Evolutionary conservation across 2,797 vertebrate species (phyloP).

Genomic region (Falco concolor): DNA sequence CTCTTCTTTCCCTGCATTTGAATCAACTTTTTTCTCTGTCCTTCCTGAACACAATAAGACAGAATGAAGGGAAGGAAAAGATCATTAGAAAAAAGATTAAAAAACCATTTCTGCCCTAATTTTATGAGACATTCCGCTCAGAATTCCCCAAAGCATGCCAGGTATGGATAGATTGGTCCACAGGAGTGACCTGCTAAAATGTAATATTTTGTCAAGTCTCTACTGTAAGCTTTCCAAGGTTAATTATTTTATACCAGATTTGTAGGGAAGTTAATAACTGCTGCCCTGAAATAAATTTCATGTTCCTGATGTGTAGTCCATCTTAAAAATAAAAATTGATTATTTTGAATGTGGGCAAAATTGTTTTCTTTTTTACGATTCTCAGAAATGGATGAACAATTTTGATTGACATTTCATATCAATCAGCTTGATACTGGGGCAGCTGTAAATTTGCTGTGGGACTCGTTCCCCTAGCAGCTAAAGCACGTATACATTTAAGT

Average conservation of each 20-base stretch:
- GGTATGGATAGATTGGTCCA: not conserved
- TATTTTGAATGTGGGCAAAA: not conserved
- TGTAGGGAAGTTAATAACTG: not conserved
- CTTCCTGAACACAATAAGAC: not conserved
- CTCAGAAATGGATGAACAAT: not conserved
- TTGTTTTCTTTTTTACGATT: not conserved
- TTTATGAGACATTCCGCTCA: not conserved
- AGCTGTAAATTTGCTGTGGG: not conserved
- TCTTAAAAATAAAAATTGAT: not conserved
- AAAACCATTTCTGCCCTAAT: not conserved
- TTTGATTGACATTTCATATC: not conserved
- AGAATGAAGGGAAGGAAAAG: not conserved
- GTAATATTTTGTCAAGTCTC: not conserved
- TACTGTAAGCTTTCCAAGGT: not conserved
- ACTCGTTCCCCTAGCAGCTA: not conserved
- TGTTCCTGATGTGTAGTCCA: not conserved
- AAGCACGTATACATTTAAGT: fast-evolving
- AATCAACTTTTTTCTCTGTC: not conserved
- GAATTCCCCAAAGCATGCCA: not conserved
- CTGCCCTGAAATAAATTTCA: not conserved
- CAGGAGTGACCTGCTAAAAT: not conserved
- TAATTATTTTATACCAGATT: not conserved
- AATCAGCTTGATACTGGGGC: not conserved
- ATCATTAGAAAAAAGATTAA: not conserved
- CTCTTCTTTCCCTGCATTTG: not conserved